These are phyloP conservation scores for Acanthurus lineatus DNA, from an alignment of 2,797 vertebrate genomes.

Conservation along the genomic window DNA sequence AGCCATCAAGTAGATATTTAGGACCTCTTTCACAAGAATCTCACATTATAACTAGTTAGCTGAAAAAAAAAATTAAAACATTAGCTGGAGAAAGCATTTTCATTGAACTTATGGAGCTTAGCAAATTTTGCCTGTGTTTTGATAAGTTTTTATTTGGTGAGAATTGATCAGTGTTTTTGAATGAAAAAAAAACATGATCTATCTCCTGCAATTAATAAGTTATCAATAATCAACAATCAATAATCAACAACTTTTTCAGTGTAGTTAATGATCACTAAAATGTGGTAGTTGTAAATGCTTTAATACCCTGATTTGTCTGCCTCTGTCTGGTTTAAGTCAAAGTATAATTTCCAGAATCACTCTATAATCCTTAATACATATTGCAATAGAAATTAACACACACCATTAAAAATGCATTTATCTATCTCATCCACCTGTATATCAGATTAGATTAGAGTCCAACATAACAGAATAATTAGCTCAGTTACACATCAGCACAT, in stretches of 20 bases:
- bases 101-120: background rate
- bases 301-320: background rate
- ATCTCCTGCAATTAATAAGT: too few relatives aligned
- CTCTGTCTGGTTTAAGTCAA: background rate
- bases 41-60: background rate
- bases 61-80: background rate
- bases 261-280: too few relatives aligned
- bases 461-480: constrained; percentile 6
- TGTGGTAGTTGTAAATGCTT: too few relatives aligned
- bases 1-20: background rate
- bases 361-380: background rate
- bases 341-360: background rate
- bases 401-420: background rate
- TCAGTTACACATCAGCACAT: constrained; percentile 30
- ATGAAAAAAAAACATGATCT: too few relatives aligned
- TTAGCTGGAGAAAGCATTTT: background rate
- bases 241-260: too few relatives aligned
- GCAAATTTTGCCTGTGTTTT: too few relatives aligned
- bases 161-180: too few relatives aligned
- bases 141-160: too few relatives aligned
- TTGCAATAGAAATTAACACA: background rate
- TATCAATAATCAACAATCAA: too few relatives aligned
- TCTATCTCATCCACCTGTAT: background rate
- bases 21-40: background rate
- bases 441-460: constrained; percentile 3